Evolutionary conservation across 2,888 invertebrate genomes (phyloP), one percentile per base, ranked within the genome.

Genomic region (Augochlorella aurata): DNA sequence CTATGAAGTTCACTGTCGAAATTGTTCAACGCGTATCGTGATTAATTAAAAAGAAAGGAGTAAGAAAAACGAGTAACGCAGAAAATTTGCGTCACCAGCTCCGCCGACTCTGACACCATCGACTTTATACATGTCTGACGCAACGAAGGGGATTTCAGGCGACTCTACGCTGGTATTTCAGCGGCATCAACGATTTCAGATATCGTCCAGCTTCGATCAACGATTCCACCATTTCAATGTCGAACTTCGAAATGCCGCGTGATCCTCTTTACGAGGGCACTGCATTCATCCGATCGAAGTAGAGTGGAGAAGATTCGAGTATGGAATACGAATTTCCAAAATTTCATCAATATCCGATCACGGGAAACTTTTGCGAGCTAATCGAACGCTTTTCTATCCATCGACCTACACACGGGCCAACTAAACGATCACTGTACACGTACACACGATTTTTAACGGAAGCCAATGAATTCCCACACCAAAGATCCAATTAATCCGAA

Each of bases 41-140:
- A 21, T 58, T 24, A 5, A 24, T 7, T 21, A 7, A 24, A 24
- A 14, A 10, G 0, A 21, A 54, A 58, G 14, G 49, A 47, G 38
- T 24, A 54, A 47, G 47, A 38, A 16, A 47, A 61, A 44, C n/a
- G 38, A 14, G 44, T 18, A 29, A 24, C 18, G 29, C 0, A 18
- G 29, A 24, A 47, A n/a, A 61, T 14, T 50, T 21, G 12, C 69
- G 54, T 24, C 70, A 63, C 65, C 68, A 44, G 80, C 65, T 72
- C 54, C 24, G 44, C 50, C 12, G n/a, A 24, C 29, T 52, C 54
- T 24, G 49, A 77, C 65, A 73, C 68, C 78, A 68, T 65, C 61
- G 78, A 49, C 45, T 29, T 5, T 52, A 9, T n/a, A 16, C 54
- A 12, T 5, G 29, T 47, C 2, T 69, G 52, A 45, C 24, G 65